These are phyloP conservation scores for Eristalis pertinax DNA, from an alignment of 2,888 invertebrate species.

Conservation along the genomic window DNA sequence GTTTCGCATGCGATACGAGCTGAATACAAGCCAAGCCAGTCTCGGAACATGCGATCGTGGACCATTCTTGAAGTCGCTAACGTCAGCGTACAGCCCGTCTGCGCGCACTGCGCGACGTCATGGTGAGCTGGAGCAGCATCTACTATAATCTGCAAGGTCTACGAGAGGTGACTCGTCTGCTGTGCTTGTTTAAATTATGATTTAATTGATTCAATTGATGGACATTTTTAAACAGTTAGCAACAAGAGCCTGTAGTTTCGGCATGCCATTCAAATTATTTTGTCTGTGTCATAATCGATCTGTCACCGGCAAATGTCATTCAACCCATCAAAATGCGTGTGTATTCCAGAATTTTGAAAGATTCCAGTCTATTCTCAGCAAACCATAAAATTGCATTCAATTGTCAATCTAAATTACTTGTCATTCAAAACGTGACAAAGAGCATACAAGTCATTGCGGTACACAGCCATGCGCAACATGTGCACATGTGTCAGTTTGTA, in stretches of 20 bases:
- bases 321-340: neutral
- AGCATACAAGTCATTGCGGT: neutral
- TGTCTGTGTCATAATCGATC: neutral
- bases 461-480: neutral
- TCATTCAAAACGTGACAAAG: conserved; percentile 49
- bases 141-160: conserved; percentile 13
- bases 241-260: neutral
- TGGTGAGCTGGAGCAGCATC: neutral
- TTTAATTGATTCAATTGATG: conserved; percentile 61
- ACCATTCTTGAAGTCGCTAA: neutral
- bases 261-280: too few species aligned
- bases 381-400: conserved; percentile 19
- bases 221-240: conserved; percentile 28
- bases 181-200: conserved; percentile 27
- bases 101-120: neutral
- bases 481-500: neutral
- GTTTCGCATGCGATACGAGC: neutral
- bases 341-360: neutral
- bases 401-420: conserved; percentile 46
- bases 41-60: neutral
- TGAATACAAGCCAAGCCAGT: neutral
- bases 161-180: conserved; percentile 2
- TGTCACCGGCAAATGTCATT: neutral
- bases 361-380: neutral
- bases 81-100: neutral